Conservation (phyloP, 2,113 vertebrate species). For the Psophia crepitans region DNA sequence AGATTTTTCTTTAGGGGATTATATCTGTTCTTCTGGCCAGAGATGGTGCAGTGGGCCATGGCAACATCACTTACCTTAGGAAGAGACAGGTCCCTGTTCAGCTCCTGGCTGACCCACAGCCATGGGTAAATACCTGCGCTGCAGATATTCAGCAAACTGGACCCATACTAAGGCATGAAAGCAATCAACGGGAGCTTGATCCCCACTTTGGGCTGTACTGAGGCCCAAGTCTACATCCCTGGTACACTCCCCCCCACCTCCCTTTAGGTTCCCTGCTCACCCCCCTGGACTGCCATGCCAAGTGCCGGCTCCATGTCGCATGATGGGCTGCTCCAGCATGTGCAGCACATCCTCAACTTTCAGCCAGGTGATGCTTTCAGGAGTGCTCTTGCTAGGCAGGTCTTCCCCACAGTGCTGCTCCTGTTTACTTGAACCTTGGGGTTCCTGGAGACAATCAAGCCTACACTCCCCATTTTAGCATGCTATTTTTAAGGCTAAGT, state of each 20-base stretch:
- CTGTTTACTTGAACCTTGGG: not conserved
- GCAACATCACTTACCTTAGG: not conserved
- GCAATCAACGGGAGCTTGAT: not conserved
- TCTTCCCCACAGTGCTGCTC: not conserved
- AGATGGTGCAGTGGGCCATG: not conserved
- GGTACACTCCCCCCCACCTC: not conserved
- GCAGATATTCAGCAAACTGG: not conserved
- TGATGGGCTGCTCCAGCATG: not conserved
- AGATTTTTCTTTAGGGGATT: not conserved
- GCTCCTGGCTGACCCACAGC: not conserved
- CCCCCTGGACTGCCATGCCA: not conserved
- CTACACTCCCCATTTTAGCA: not conserved
- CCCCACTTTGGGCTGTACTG: not conserved
- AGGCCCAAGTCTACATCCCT: not conserved
- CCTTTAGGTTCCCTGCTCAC: not conserved
- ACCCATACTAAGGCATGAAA: not conserved
- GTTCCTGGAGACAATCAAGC: not conserved
- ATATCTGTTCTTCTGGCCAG: not conserved
- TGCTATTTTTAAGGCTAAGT: not conserved
- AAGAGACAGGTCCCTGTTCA: not conserved
- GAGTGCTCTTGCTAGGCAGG: not conserved
- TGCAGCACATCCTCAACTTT: not conserved
- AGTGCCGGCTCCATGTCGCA: not conserved
- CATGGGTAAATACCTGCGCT: not conserved
- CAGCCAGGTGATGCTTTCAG: not conserved